Base-by-base conservation (phyloP, 1,140 invertebrate species). In the Neomicropteryx cornuta region DNA sequence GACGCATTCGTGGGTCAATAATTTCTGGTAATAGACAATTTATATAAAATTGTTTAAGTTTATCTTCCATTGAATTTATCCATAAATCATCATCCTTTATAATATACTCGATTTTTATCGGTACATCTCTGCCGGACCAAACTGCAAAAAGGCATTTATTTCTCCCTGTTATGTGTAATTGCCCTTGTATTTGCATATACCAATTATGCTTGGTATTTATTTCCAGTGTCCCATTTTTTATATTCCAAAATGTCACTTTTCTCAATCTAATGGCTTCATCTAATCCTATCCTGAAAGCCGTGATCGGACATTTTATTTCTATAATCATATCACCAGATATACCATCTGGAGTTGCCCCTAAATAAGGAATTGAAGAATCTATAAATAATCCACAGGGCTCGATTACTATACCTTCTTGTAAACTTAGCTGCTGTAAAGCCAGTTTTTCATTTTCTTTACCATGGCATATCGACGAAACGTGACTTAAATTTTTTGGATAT, bases 261-360 rank as follows among this genome's bases (percentile, higher is more conserved):
- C 13, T 27, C 8, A 8, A 8, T 27, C 23, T 27, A 8, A 27
- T 27, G 13, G 8, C 23, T 13, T 27, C 23, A 8, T 8, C 13
- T 27, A 13, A 27, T 27, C 11, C 6, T 32, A 14, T 13, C 5
- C 17, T 32, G 30, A 5, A 29, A 21, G 48, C 52, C 10, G 24
- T 37, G 6, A 37, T 36, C 3, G 56, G 56, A 40, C 56, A 62
- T 44, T 62, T 65, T 0, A 62, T 45, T 47, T 62, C 57, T 14
- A 32, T 14, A 14, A 32, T 32, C n/a, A 16, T 32, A 19, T 53
- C 31, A 10, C 45, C 51, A 18, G 61, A 43, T 2, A 67, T 30
- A 14, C 63, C 62, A 54, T 68, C 62, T 16, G 62, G 62, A 1
- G 50, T 49, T 8, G 56, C 59, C 23, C 46, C 62, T 4, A 71